Evolutionary conservation across 2,797 vertebrate species (phyloP), one percentile per base, ranked within the genome.

Genomic region (Nyctalus aviator): DNA sequence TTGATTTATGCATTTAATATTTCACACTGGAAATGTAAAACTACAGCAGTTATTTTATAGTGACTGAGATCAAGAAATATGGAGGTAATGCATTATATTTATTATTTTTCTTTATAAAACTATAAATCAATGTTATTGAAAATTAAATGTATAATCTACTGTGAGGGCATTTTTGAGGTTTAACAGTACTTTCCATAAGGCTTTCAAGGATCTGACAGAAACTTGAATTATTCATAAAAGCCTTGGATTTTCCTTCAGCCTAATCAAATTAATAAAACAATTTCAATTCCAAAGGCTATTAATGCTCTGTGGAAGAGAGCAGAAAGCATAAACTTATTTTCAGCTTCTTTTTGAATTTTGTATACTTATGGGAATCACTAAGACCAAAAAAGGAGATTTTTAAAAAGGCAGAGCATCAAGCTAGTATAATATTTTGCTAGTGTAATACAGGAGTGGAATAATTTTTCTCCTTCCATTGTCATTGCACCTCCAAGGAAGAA

Each of bases 1-100:
- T 98, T 99, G 99, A 99, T 99, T 99, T 99, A 99, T 99, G 98
- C 97, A 98, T 99, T 99, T 99, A 99, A 99, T 99, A 99, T 99
- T 99, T 99, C 98, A 98, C 98, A 98, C 98, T 98, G 98, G 98
- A 99, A 99, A 98, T 98, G 98, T 99, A 98, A 98, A 98, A 98
- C 98, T 99, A 98, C 92, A 97, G 98, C 96, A 97, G 97, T 98
- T 98, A 97, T 96, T 97, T 98, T 98, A 98, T 98, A 98, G 98
- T 97, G 98, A 98, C 98, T 98, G 96, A 97, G 97, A 97, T 98
- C 98, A 99, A 98, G 98, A 99, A 99, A 99, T 99, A 99, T 98
- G 96, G 97, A 97, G 96, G 96, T 98, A 98, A 99, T 99, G 99
- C 98, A 99, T 99, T 99, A 98, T 99, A 98, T 98, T 99, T 99